phyloP scores from a whole-genome alignment of 37 sponge, comb jelly and placozoan genomes.

The Diacarnus erythraeanus region DNA sequence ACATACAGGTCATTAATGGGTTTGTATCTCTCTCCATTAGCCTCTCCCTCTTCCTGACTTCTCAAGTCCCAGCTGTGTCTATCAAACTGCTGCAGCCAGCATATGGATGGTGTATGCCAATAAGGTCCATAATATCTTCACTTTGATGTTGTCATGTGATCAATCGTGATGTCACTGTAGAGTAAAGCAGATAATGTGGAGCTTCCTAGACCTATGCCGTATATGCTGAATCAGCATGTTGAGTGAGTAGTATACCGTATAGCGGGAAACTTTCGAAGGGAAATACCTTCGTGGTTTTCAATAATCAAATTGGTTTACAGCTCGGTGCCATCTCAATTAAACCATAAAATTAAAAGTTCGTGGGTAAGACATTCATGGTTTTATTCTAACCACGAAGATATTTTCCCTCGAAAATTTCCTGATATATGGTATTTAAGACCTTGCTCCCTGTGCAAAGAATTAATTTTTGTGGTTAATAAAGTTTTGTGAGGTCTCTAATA shows the following conservation, averaged over 20 bases:
- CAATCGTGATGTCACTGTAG: background rate
- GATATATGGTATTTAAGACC: no score
- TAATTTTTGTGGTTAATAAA: no score
- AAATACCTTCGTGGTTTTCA: no score
- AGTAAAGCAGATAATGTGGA: conserved; percentile 11
- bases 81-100: conserved; percentile 41
- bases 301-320: no score
- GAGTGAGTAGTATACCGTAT: conserved; percentile 58
- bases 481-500: no score
- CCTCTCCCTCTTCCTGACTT: conserved; percentile 60
- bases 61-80: conserved; percentile 30
- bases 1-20: background rate
- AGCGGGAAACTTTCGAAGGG: no score
- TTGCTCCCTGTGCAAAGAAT: no score
- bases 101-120: conserved; percentile 60
- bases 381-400: no score
- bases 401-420: no score
- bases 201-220: conserved; percentile 48
- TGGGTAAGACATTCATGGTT: no score
- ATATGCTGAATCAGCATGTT: conserved; percentile 56
- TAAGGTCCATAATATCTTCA: conserved; percentile 25
- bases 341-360: no score
- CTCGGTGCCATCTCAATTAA: no score
- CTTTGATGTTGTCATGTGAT: background rate
- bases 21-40: conserved; percentile 32